Percentiles rank a stretch among this genome's conserved stretches.
Conservation (phyloP, 2,797 vertebrate genomes). For the Syndactyla subalaris region DNA sequence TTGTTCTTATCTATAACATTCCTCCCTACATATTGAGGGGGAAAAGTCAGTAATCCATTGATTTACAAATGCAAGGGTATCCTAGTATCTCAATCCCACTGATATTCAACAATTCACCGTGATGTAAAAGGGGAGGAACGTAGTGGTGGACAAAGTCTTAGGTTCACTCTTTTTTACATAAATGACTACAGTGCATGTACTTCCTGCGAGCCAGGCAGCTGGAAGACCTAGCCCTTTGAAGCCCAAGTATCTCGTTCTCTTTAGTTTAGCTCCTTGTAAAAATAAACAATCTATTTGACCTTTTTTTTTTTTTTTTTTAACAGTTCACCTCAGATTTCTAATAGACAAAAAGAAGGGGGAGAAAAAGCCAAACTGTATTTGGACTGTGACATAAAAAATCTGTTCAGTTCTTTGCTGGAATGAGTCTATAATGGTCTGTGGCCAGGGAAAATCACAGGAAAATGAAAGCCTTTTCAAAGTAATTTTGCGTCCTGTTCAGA, state of each 20-base stretch:
- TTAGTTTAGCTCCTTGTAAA: neutral
- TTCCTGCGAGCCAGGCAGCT: neutral
- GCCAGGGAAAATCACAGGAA: neutral
- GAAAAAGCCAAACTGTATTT: neutral
- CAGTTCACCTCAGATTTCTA: neutral
- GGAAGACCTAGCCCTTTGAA: neutral
- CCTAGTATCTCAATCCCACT: neutral
- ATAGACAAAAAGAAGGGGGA: neutral
- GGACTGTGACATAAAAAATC: neutral
- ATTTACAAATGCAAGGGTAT: neutral
- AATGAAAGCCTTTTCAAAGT: neutral
- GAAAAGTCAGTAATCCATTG: neutral
- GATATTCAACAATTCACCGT: neutral
- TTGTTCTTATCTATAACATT: neutral
- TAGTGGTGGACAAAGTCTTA: neutral
- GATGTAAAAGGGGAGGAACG: neutral
- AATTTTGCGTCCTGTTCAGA: neutral
- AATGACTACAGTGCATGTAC: neutral
- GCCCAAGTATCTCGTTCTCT: neutral
- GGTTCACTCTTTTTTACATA: neutral
- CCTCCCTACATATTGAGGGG: too few relatives aligned
- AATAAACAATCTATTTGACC: neutral
- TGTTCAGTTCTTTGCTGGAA: neutral
- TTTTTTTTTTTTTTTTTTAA: neutral
- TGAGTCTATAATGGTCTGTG: neutral